Evolutionary conservation across 2,888 invertebrate genomes (phyloP), one percentile per base, ranked within the genome.

Genomic region (Drepanosiphum platanoidis): DNA sequence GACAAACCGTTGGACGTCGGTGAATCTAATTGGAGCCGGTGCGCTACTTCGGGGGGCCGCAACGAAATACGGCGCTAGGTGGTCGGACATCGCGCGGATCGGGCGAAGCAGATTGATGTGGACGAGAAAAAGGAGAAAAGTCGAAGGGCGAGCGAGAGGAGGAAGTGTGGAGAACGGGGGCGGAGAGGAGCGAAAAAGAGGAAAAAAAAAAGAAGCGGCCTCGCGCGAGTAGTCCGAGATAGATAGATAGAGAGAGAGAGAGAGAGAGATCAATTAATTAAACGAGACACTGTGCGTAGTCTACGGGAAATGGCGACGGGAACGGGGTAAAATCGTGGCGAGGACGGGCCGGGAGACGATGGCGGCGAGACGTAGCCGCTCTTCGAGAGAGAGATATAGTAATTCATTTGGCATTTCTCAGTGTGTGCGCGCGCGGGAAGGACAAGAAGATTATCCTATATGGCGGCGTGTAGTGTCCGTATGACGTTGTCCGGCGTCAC

Each of bases 401-500:
- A 77, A 84, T 84, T 75, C 46, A 74, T 84, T 75, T 75, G 83
- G 68, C 42, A 82, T 74, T 86, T 87, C 74, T 87, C 87, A 87
- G 82, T 11, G 46, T n/a, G 39, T 86, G 84, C 9, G 46, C 18
- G 39, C 87, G 84, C 86, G 87, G 87, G 86, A 86, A 86, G 86
- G 89, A 90, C 90, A 89, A 90, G 90, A 90, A 90, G 90, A 90
- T 90, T 90, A 90, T 90, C 89, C 90, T 89, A 89, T 90, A 89
- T 90, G 90, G 90, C 90, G 89, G 88, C 22, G n/a, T 5, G 22
- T 18, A n/a, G 34, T 32, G 58, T 13, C 13, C 34, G n/a, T 9
- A 18, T 46, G 75, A 32, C 71, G 66, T 83, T 84, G 83, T 84
- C 27, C 66, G 61, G 30, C 36, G 70, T 70, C 71, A 84, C 77